These are phyloP conservation scores for Bubo bubo DNA, from an alignment of 2,113 vertebrate genomes.

Conservation along the genomic window DNA sequence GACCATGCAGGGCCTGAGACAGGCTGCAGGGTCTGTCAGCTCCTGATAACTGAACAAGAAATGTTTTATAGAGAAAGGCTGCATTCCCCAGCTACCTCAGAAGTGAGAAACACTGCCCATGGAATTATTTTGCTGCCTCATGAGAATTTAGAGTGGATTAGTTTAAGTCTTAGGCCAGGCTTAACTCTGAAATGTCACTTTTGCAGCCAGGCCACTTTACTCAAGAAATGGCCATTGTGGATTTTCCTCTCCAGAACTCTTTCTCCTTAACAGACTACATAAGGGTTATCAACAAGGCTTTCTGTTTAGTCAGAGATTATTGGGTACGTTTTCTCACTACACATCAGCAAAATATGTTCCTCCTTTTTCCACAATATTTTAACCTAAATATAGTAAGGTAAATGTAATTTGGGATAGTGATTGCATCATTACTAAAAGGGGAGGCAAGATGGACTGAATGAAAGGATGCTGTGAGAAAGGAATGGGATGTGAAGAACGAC, in stretches of 20 bases:
- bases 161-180: not conserved
- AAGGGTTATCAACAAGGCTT: not conserved
- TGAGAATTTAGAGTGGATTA: not conserved
- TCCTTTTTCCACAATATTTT: not conserved
- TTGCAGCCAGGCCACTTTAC: not conserved
- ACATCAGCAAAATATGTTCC: not conserved
- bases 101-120: not conserved
- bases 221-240: not conserved
- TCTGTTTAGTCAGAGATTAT: not conserved
- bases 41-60: not conserved
- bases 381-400: not conserved
- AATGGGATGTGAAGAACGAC: not conserved
- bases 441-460: not conserved
- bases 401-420: not conserved
- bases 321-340: not conserved
- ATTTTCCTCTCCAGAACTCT: not conserved
- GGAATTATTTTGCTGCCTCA: not conserved
- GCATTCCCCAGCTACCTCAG: not conserved
- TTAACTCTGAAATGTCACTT: not conserved
- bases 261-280: not conserved
- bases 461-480: not conserved
- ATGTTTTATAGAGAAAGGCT: not conserved
- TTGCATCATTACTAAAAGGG: not conserved
- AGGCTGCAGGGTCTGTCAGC: not conserved
- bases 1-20: not conserved